Percentiles rank a stretch among this genome's conserved stretches.
Conservation (phyloP, 2,113 vertebrate species). For the Sinosuthora webbiana region DNA sequence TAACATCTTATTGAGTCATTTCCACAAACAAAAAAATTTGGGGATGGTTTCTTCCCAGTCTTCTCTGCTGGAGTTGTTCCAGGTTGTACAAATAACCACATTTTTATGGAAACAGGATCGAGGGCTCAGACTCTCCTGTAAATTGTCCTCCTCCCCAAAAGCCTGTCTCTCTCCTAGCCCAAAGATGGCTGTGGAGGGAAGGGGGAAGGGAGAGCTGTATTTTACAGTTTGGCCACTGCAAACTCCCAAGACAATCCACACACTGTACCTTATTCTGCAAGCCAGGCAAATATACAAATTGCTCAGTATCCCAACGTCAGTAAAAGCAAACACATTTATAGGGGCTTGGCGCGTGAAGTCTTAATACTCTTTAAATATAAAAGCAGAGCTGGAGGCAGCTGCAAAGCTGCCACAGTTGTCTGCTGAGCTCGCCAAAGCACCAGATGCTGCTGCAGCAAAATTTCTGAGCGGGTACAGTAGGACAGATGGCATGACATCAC, state of each 20-base stretch:
- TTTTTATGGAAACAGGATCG: background rate
- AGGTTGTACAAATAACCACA: background rate
- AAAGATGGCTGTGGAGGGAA: background rate
- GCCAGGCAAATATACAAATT: background rate
- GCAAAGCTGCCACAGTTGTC: conserved; percentile 41
- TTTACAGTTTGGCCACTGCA: background rate
- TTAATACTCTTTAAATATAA: conserved; percentile 9
- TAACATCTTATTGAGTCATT: background rate
- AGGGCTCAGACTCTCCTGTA: background rate
- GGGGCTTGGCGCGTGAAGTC: background rate
- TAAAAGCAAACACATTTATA: background rate
- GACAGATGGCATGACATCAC: conserved; percentile 34
- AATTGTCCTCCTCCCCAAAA: background rate
- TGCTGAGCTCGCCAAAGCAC: conserved; percentile 29
- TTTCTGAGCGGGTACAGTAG: background rate
- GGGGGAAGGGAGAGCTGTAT: background rate
- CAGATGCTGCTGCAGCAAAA: conserved; percentile 47
- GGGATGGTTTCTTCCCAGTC: background rate
- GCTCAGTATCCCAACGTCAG: background rate
- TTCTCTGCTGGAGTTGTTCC: background rate
- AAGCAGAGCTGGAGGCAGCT: conserved; percentile 40
- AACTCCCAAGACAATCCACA: background rate
- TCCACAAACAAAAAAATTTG: background rate
- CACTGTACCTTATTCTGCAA: background rate
- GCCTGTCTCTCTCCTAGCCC: background rate